phyloP scores from a whole-genome alignment of 2,888 invertebrate species.

The Chalcosyrphus nemorum region DNA sequence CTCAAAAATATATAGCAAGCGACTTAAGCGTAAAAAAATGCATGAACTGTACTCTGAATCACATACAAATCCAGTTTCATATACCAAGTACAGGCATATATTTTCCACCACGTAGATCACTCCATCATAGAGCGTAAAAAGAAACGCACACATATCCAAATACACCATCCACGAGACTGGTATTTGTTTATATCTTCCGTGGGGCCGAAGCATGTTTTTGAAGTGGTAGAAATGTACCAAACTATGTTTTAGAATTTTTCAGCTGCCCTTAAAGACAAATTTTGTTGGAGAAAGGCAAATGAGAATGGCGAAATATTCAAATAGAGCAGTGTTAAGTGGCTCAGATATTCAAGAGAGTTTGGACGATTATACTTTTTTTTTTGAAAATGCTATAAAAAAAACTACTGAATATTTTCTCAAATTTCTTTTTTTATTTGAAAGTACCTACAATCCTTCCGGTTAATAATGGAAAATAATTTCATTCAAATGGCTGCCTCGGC shows the following conservation, averaged over 20 bases:
- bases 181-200: neutral
- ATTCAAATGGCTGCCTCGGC: too few relatives aligned
- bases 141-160: constrained; percentile 4
- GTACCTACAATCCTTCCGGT: too few relatives aligned
- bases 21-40: constrained; percentile 23
- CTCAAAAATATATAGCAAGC: constrained; percentile 32
- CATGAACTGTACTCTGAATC: constrained; percentile 37
- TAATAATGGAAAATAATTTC: too few relatives aligned
- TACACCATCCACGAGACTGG: neutral
- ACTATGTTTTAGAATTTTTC: neutral
- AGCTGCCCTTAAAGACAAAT: neutral
- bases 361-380: too few relatives aligned
- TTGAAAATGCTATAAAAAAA: too few relatives aligned
- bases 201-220: neutral
- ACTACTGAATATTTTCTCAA: too few relatives aligned
- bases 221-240: neutral
- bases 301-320: neutral
- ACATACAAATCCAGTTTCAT: constrained; percentile 13
- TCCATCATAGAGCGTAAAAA: constrained; percentile 12
- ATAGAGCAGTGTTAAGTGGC: neutral
- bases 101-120: too few relatives aligned
- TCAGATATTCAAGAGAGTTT: too few relatives aligned
- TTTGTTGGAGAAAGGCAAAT: too few relatives aligned
- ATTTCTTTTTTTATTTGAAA: too few relatives aligned
- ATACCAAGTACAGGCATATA: constrained; percentile 29